Evolutionary conservation across 2,113 vertebrate genomes (phyloP).

Genomic region (Nycticorax nycticorax): DNA sequence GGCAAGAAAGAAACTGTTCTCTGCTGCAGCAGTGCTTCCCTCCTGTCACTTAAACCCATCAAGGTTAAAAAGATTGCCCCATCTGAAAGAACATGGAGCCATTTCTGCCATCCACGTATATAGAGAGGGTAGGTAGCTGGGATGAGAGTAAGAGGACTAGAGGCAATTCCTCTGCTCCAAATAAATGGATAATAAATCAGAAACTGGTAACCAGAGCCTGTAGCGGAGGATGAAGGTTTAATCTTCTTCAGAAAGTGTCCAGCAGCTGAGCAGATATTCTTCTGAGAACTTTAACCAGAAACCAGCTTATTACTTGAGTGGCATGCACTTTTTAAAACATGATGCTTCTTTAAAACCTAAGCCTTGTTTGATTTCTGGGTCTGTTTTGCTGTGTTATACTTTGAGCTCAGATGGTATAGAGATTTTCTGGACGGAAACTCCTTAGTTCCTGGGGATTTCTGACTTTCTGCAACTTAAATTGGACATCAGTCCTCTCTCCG

Average conservation of each 20-base stretch:
- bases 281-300: background rate
- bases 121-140: background rate
- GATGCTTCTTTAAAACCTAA: background rate
- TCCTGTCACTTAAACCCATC: slow-evolving; percentile 39
- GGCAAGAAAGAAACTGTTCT: slow-evolving; percentile 2
- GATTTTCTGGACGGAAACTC: background rate
- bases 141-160: slow-evolving; percentile 18
- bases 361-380: background rate
- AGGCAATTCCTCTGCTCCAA: slow-evolving; percentile 23
- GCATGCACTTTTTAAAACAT: background rate
- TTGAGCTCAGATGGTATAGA: background rate
- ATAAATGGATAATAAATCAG: slow-evolving; percentile 49
- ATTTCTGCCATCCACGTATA: background rate
- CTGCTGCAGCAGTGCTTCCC: background rate
- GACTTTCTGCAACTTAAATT: background rate
- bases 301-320: background rate
- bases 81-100: slow-evolving; percentile 21
- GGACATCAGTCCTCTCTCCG: background rate
- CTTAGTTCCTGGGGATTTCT: background rate
- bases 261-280: background rate
- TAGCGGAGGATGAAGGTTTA: background rate
- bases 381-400: background rate
- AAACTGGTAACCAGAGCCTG: slow-evolving; percentile 14
- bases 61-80: slow-evolving; percentile 38
- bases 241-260: background rate